Evolutionary conservation across 2,888 invertebrate species (phyloP).

Genomic region (Harpagoxenus sublaevis): DNA sequence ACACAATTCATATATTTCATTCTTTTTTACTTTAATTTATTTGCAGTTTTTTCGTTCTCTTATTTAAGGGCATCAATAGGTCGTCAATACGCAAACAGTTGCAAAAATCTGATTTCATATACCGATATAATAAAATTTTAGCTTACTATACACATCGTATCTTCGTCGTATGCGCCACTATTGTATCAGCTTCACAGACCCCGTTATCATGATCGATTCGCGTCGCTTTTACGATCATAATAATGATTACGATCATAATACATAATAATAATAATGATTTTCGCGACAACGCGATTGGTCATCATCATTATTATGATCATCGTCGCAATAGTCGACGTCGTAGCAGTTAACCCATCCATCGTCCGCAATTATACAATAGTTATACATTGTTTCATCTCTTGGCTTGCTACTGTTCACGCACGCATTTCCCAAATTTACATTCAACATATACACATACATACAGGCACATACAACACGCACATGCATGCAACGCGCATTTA

Average conservation of each 20-base stretch:
- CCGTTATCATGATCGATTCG: conserved; percentile 59
- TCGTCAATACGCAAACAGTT: conserved; percentile 84
- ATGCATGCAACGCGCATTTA: conserved; percentile 24
- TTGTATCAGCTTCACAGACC: conserved; percentile 63
- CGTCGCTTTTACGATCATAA: conserved; percentile 61
- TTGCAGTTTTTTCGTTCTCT: conserved; percentile 75
- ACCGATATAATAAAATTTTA: conserved; percentile 85
- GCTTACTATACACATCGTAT: conserved; percentile 84
- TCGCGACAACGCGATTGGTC: conserved; percentile 58
- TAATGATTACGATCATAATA: conserved; percentile 40
- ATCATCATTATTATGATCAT: conserved; percentile 69
- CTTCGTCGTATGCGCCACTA: conserved; percentile 65
- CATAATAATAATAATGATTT: conserved; percentile 34
- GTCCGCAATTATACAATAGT: conserved; percentile 84
- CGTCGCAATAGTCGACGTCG: conserved; percentile 74
- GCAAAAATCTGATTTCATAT: conserved; percentile 85
- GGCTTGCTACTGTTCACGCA: conserved; percentile 67
- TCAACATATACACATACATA: conserved; percentile 49
- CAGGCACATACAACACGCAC: conserved; percentile 41
- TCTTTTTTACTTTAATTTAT: conserved; percentile 80
- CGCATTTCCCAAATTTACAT: conserved; percentile 61
- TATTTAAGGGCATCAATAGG: conserved; percentile 81
- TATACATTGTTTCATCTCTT: conserved; percentile 80
- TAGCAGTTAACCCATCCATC: conserved; percentile 72
- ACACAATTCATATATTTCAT: conserved; percentile 79